Base-by-base conservation (phyloP, 2,113 vertebrate species). In the Tiliqua scincoides region DNA sequence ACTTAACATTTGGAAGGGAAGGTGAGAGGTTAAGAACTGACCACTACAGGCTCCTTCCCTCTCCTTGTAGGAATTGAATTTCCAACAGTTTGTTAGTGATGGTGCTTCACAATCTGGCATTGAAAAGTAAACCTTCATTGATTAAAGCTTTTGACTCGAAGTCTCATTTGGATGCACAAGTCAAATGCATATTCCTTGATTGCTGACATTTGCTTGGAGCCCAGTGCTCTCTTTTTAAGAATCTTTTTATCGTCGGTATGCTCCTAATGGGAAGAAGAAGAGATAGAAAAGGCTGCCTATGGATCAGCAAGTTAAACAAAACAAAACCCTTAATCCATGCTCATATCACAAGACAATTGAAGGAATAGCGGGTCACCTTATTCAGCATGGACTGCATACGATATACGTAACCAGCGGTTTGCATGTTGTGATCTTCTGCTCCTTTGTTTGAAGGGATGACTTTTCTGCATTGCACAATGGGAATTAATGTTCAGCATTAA, bases 101-200 rank as follows among this genome's bases (percentile, higher is more conserved):
- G 21, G 27, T 40, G 11, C 32, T 88, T 23, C 67, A 65, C n/a
- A 48, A 48, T 61, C 4, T 61, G 83, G 18, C 59, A 43, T 43
- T 84, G 40, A 25, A 82, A 70, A 68, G 87, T 40, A 79, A 0
- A 48, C 2, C 35, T 85, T 81, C 61, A 82, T 67, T 84, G 61
- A 43, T 85, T 75, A 43, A 48, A 27, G 71, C 4, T 52, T 82
- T 86, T 65, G n/a, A 71, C 77, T 67, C 87, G 83, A 3, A 6
- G 52, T 75, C 76, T 82, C 81, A 85, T 75, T 52, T 43, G 85
- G 48, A 71, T 87, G 62, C 83, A 75, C 0, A 48, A 48, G 43
- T 48, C 43, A 48, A 48, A 0, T 32, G 14, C 37, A 62, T 59
- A 72, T 72, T 75, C 23, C 77, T 83, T 85, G 37, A 7, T 67